These are phyloP conservation scores for Apteryx owenii DNA, from an alignment of 2,113 vertebrate genomes.

Conservation along the genomic window DNA sequence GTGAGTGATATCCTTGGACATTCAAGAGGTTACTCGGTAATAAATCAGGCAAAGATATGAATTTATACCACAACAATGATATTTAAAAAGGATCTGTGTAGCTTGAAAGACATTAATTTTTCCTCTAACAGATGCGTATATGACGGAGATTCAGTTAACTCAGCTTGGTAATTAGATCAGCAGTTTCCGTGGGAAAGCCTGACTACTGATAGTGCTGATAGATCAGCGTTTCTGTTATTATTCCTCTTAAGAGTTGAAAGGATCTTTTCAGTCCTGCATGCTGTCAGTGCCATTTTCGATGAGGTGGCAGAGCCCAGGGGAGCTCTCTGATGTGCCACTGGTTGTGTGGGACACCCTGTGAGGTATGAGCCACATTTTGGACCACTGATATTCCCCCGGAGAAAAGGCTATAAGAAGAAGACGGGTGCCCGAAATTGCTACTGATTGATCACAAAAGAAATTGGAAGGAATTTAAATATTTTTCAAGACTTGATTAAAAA, in stretches of 20 bases:
- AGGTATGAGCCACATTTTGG: fast-evolving
- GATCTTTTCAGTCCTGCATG: background rate
- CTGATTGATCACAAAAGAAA: background rate
- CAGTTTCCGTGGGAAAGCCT: background rate
- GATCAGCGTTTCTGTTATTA: background rate
- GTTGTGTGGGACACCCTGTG: background rate
- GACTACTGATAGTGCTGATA: background rate
- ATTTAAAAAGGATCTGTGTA: background rate
- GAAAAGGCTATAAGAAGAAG: background rate
- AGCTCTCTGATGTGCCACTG: fast-evolving
- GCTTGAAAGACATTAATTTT: background rate
- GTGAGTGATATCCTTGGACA: background rate
- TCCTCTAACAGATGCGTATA: background rate
- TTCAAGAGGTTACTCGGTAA: background rate
- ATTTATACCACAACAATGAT: background rate
- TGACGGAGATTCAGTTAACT: background rate
- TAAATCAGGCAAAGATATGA: background rate
- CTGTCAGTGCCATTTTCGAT: fast-evolving
- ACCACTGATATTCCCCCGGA: background rate
- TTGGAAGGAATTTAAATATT: background rate
- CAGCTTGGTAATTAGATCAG: background rate
- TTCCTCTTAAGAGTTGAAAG: background rate
- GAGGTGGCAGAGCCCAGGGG: background rate
- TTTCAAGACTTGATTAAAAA: background rate
- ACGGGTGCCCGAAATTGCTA: background rate